Evolutionary conservation across 2,113 vertebrate genomes (phyloP).

Genomic region (Phycodurus eques): DNA sequence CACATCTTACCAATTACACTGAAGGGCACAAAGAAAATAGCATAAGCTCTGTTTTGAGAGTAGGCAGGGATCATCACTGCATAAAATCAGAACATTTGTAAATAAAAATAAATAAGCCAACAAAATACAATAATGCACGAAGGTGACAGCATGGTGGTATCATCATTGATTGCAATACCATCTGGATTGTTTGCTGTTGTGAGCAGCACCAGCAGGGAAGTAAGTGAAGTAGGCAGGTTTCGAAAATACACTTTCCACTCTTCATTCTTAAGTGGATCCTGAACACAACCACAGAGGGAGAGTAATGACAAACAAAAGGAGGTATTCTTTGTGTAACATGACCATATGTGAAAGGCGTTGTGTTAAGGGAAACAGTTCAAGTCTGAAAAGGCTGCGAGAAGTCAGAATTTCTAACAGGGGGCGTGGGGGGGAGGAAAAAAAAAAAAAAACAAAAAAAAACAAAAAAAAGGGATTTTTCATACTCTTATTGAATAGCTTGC

Average conservation of each 20-base stretch:
- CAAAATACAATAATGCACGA: neutral
- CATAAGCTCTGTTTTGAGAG: slow-evolving; percentile 82
- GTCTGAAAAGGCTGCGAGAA: neutral
- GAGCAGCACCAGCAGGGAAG: slow-evolving; percentile 88
- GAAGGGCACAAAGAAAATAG: slow-evolving; percentile 89
- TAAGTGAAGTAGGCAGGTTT: slow-evolving; percentile 79
- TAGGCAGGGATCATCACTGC: slow-evolving; percentile 94
- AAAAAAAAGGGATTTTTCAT: too few species aligned
- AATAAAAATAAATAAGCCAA: neutral
- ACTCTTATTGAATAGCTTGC: too few species aligned
- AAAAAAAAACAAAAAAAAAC: too few species aligned
- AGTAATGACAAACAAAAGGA: neutral
- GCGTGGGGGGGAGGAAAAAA: too few species aligned
- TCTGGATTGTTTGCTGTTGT: slow-evolving; percentile 97
- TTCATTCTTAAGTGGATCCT: slow-evolving; percentile 78
- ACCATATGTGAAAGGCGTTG: neutral
- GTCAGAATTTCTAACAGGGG: too few species aligned
- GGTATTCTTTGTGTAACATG: too few species aligned
- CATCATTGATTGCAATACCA: slow-evolving; percentile 60
- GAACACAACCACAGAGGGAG: slow-evolving; percentile 15
- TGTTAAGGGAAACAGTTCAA: neutral
- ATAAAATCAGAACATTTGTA: slow-evolving; percentile 5
- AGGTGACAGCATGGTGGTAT: too few species aligned
- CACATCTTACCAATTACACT: slow-evolving; percentile 85
- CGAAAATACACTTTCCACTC: slow-evolving; percentile 87